Conservation (phyloP, 2,888 invertebrate genomes). For the Lasioglossum zephyrum region DNA sequence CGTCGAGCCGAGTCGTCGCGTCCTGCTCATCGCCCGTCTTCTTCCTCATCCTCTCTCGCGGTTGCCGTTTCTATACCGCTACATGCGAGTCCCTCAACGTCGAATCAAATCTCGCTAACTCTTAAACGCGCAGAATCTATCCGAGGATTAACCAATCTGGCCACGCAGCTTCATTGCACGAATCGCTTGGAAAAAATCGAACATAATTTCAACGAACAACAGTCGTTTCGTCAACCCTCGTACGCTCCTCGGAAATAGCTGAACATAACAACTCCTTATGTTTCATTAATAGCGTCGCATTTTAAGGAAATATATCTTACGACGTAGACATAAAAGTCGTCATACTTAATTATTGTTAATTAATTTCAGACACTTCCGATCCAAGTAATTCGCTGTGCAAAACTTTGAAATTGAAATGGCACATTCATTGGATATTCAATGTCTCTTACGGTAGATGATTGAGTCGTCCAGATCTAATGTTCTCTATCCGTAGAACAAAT, state of each 20-base stretch:
- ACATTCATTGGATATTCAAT: not conserved
- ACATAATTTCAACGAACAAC: not conserved
- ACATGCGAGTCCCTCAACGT: conserved; percentile 4
- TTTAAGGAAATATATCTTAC: too few relatives aligned
- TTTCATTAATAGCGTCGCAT: too few relatives aligned
- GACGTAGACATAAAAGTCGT: too few relatives aligned
- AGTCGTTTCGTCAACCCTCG: not conserved
- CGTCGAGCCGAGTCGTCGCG: conserved; percentile 26
- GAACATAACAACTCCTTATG: too few relatives aligned
- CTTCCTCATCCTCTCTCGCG: not conserved
- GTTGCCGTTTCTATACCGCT: conserved; percentile 35
- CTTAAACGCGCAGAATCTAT: not conserved
- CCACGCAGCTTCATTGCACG: not conserved
- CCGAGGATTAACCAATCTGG: not conserved
- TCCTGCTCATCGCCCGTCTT: conserved; percentile 17
- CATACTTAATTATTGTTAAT: too few relatives aligned
- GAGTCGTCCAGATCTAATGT: not conserved
- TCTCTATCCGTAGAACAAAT: not conserved
- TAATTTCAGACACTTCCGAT: not conserved
- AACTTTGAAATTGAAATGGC: not conserved
- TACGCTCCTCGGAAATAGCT: too few relatives aligned
- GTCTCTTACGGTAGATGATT: not conserved
- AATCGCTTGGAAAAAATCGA: not conserved
- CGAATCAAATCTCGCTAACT: not conserved
- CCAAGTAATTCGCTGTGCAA: not conserved